A percentile compares a stretch with the other conserved stretches of the same genome.
phyloP scores from a whole-genome alignment of 2,113 vertebrate genomes.

The Rissa tridactyla region DNA sequence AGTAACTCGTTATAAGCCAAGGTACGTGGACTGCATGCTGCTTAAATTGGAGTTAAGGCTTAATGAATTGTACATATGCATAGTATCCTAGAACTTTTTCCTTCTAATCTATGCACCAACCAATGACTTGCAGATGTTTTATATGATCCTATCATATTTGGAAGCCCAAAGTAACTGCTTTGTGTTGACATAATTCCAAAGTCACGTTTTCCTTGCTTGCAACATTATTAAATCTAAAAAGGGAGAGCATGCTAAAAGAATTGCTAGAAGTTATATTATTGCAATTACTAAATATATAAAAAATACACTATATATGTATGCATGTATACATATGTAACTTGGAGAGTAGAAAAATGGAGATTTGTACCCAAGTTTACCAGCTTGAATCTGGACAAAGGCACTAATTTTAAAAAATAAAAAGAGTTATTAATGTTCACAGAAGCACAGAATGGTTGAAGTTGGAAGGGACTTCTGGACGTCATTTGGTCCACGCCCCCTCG shows the following conservation, averaged over 20 bases:
- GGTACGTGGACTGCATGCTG: slow-evolving; percentile 1
- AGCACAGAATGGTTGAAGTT: not conserved
- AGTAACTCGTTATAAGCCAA: not conserved
- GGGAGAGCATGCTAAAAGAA: not conserved
- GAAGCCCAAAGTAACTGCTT: slow-evolving; percentile 42
- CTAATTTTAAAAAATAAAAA: not conserved
- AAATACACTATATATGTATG: not conserved
- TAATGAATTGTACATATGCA: slow-evolving; percentile 41
- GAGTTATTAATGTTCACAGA: not conserved
- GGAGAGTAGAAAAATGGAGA: not conserved
- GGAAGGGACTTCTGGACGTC: not conserved
- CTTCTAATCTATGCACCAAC: slow-evolving; percentile 37
- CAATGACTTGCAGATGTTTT: slow-evolving; percentile 65
- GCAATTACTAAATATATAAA: not conserved
- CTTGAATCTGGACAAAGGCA: not conserved
- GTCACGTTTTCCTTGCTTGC: slow-evolving; percentile 35
- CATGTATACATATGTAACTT: not conserved
- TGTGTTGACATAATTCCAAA: slow-evolving; percentile 39
- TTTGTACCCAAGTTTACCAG: not conserved
- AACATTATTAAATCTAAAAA: slow-evolving; percentile 26
- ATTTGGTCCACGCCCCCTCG: not conserved
- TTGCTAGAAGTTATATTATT: not conserved
- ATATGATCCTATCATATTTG: slow-evolving; percentile 31
- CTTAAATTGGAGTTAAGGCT: slow-evolving; percentile 18
- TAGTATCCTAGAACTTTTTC: slow-evolving; percentile 18